Evolutionary conservation across 2,113 vertebrate species (phyloP).

Genomic region (Emydura subglobosa): DNA sequence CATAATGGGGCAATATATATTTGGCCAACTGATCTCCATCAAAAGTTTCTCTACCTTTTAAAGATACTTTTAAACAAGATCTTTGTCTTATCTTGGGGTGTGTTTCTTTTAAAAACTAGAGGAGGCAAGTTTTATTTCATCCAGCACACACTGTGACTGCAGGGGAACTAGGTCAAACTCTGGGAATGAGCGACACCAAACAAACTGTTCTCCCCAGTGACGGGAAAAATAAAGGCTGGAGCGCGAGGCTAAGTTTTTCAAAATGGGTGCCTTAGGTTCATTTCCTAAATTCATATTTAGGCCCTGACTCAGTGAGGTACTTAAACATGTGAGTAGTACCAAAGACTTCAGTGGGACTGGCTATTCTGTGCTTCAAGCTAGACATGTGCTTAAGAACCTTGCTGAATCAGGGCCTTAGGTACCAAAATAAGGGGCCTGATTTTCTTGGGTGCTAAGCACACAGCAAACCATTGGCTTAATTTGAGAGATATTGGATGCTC

Average conservation of each 20-base stretch:
- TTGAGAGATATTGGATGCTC: not conserved
- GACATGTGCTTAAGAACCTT: not conserved
- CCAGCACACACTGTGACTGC: rapidly evolving
- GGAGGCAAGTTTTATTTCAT: not conserved
- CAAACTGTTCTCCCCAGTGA: not conserved
- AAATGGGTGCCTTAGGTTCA: rapidly evolving
- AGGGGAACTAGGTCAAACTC: not conserved
- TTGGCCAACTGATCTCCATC: not conserved
- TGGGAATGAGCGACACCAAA: not conserved
- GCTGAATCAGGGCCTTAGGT: not conserved
- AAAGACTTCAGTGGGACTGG: not conserved
- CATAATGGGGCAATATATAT: not conserved
- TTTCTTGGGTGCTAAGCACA: not conserved
- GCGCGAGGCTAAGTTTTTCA: not conserved
- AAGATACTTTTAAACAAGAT: not conserved
- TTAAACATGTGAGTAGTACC: not conserved
- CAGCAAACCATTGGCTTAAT: not conserved
- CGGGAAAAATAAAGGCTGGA: not conserved
- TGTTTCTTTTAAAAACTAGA: not conserved
- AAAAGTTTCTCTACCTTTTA: not conserved
- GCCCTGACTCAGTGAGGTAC: not conserved
- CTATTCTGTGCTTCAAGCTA: not conserved
- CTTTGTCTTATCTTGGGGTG: not conserved
- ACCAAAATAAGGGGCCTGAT: not conserved
- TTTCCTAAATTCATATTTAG: not conserved